Evolutionary conservation across 2,113 vertebrate species (phyloP).

Genomic region (Tachysurus fulvidraco): DNA sequence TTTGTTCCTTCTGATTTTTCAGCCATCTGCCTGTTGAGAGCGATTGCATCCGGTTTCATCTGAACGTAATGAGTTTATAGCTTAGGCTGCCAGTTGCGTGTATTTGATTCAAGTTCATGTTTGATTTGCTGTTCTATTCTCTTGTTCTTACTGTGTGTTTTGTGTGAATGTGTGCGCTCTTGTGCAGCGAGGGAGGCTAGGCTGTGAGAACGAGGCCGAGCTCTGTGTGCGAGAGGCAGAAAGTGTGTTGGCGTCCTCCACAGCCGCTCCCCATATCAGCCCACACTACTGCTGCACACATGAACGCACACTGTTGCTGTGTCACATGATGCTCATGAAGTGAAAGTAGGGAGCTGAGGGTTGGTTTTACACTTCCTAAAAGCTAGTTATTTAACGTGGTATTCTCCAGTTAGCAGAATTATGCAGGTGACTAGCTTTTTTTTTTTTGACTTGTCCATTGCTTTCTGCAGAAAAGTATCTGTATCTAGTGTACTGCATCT

Average conservation of each 20-base stretch:
- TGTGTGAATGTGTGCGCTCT: background rate
- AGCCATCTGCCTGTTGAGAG: background rate
- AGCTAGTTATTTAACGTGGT: background rate
- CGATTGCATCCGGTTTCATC: slow-evolving; percentile 18
- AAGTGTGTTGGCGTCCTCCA: slow-evolving; percentile 51
- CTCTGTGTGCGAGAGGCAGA: background rate
- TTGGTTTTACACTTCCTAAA: background rate
- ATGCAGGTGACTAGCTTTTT: background rate
- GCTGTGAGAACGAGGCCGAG: slow-evolving; percentile 16
- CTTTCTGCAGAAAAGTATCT: background rate
- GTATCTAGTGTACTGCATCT: background rate
- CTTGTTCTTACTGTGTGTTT: background rate
- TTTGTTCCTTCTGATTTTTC: slow-evolving; percentile 4
- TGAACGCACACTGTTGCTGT: slow-evolving; percentile 52
- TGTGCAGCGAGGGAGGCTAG: slow-evolving; percentile 25
- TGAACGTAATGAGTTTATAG: slow-evolving; percentile 4
- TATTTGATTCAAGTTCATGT: background rate
- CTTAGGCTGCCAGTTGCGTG: background rate
- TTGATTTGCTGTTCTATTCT: slow-evolving; percentile 23
- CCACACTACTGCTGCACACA: slow-evolving; percentile 54
- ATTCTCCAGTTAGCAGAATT: background rate
- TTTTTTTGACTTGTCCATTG: background rate
- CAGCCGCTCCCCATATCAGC: slow-evolving; percentile 48
- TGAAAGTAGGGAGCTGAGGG: slow-evolving; percentile 23
- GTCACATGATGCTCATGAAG: slow-evolving; percentile 54